Percentiles rank a stretch among this genome's conserved stretches.
Conservation (phyloP, 2,113 vertebrate species). For the Neolamprologus kungweensis region DNA sequence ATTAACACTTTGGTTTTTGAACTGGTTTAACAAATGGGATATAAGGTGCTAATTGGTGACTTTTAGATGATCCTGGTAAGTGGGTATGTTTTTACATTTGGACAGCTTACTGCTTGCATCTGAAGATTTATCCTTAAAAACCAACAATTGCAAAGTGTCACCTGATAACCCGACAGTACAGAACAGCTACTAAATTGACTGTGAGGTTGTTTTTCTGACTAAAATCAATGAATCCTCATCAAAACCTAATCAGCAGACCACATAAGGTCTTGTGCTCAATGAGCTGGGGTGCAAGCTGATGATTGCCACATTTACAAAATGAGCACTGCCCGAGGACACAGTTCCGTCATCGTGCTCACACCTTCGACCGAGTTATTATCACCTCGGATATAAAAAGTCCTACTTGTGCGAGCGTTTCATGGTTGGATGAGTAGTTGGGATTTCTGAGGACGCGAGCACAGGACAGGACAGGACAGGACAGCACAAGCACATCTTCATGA, state of each 20-base stretch:
- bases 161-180: background rate
- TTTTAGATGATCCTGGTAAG: background rate
- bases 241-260: background rate
- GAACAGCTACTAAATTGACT: background rate
- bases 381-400: background rate
- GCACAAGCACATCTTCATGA: conserved; percentile 58
- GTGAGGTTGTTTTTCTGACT: background rate
- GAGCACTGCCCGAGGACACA: background rate
- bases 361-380: background rate
- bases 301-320: background rate
- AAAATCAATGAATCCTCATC: background rate
- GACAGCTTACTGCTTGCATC: background rate
- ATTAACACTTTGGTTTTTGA: background rate
- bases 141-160: background rate
- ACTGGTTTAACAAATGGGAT: background rate
- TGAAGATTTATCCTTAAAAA: background rate
- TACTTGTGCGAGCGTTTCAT: background rate
- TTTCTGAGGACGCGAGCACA: conserved; percentile 8
- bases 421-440: background rate
- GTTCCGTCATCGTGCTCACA: background rate
- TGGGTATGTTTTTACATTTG: background rate
- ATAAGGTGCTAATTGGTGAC: background rate
- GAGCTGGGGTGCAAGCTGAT: background rate
- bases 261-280: background rate
- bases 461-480: conserved; percentile 46